These are phyloP conservation scores for Scaptomyza flava DNA, from an alignment of 2,888 invertebrate genomes.

Conservation along the genomic window DNA sequence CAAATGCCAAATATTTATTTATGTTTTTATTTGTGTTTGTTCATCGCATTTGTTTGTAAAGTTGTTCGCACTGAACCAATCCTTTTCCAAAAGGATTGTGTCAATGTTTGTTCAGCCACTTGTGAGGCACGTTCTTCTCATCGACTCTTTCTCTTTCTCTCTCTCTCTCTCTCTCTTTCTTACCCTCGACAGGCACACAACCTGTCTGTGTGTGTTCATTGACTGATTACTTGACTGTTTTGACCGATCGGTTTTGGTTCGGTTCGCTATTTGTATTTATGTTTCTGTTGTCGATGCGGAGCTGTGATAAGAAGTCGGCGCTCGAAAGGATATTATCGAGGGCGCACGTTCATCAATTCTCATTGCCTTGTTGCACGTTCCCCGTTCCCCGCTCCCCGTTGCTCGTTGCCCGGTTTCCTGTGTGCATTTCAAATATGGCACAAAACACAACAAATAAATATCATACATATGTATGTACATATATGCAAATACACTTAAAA, in stretches of 20 bases:
- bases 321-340: constrained; percentile 57
- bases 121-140: constrained; percentile 56
- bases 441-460: constrained; percentile 23
- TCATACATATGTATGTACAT: not conserved
- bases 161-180: not conserved
- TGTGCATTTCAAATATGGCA: constrained; percentile 56
- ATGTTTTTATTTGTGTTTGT: constrained; percentile 25
- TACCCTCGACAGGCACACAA: not conserved
- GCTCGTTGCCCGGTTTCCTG: constrained; percentile 39
- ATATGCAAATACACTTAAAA: not conserved
- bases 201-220: constrained; percentile 55
- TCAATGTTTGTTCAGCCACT: constrained; percentile 68
- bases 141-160: not conserved
- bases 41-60: constrained; percentile 62
- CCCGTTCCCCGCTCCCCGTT: not conserved
- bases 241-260: constrained; percentile 14
- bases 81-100: constrained; percentile 55
- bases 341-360: constrained; percentile 65
- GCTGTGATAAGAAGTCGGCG: constrained; percentile 56
- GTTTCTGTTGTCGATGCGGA: constrained; percentile 40
- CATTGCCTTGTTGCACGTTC: not conserved
- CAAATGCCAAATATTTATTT: constrained; percentile 57
- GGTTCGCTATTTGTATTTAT: constrained; percentile 36
- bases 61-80: constrained; percentile 48
- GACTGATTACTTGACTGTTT: constrained; percentile 57